Base-by-base conservation (phyloP, 2,888 invertebrate species). In the Harpagoxenus sublaevis region DNA sequence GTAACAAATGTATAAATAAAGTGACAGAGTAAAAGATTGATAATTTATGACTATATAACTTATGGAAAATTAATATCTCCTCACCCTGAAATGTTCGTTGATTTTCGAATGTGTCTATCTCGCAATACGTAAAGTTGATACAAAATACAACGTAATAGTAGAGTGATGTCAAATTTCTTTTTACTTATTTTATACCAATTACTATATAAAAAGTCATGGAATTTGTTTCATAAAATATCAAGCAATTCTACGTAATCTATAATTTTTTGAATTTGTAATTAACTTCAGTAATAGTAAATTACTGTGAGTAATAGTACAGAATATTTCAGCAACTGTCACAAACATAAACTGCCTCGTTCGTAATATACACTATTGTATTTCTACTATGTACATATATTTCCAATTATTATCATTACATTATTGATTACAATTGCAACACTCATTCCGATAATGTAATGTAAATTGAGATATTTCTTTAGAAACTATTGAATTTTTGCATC, bases 311-410 rank as follows among this genome's bases (percentile, higher is more conserved):
- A 55, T n/a, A 55, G 31, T 68, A 53, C 12, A 78, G 66, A 45
- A 68, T 57, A 66, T 78, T 57, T 78, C 9, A 78, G 12, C 51
- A 66, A 28, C 18, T 55, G 9, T 65, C 5, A 31, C 12, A 45
- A 55, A 12, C 8, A 18, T 53, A 78, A 55, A 28, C n/a, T 53
- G 65, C 4, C 39, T 65, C 18, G 3, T 66, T 66, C 9, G 2
- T 31, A 66, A 66, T 51, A 68, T 68, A 78, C 23, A 45, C n/a
- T 79, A 57, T 45, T 48, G 10, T 71, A 60, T 81, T 23, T 51
- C n/a, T 60, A 60, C 48, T 84, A 82, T 84, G 53, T 70, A 84
- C 82, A 84, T 84, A 62, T 48, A 60, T 71, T 65, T 84, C 35
- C 71, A 70, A 60, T 79, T 79, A 60, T 79, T 66, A 31, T 79